Base-by-base conservation (phyloP, 2,797 vertebrate genomes). In the Carduelis carduelis region DNA sequence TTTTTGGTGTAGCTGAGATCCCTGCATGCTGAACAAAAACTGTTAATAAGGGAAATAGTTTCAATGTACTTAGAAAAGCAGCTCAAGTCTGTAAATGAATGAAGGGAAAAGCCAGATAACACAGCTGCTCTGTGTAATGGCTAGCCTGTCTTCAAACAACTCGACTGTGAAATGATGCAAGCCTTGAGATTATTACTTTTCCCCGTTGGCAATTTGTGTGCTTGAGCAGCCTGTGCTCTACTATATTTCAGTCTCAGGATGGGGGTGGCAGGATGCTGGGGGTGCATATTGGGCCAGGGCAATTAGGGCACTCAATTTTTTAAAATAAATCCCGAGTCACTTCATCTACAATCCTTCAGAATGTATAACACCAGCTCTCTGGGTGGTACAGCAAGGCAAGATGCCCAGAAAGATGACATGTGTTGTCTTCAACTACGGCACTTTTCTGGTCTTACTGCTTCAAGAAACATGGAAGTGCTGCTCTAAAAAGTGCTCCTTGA, bases 81-180 rank as follows among this genome's bases (percentile, higher is more conserved):
- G 24, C 71, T 92, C 28, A 19, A 79, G 77, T 76, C 89, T 89
- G 18, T 77, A 95, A 95, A 78, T 63, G 86, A 97, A 83, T 52
- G 47, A 68, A 87, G 83, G 75, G 56, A 61, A 86, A 93, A 91
- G 77, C 77, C 86, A 87, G 93, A 85, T 66, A 66, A 68, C 87
- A 70, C 90, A 96, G 90, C 94, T 93, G 75, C 74, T 97, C 95
- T 92, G 49, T 77, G 83, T 96, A 96, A 97, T 89, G 74, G 78
- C 72, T 82, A 93, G 87, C 78, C 96, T 93, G 89, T 90, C 93
- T 85, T 93, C 87, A 95, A 95, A 90, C 93, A 95, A 96, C 91
- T 97, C 79, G 13, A 79, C 93, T 96, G 90, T 95, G 95, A 97
- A 96, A 96, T 55, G 76, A 82, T 77, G 91, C 89, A 90, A 95